A percentile compares a stretch with the other conserved stretches of the same genome.
Evolutionary conservation across 1,140 invertebrate species (phyloP).

Genomic region (Bombus waltoni): DNA sequence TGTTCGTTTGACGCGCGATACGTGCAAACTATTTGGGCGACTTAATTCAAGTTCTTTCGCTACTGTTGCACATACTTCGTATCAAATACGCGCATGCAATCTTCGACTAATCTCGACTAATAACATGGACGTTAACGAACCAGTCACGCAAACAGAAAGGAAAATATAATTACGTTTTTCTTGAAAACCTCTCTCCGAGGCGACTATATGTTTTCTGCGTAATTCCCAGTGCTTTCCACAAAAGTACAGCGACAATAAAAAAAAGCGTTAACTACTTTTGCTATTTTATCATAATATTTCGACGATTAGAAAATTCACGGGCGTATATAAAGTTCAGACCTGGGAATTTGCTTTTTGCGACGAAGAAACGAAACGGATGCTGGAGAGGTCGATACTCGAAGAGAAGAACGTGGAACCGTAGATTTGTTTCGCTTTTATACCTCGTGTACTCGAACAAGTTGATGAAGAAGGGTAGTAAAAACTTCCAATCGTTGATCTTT

Average conservation of each 20-base stretch:
- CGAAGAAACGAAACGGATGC: constrained; percentile 7
- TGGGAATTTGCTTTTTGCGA: constrained; percentile 12
- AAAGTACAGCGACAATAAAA: constrained; percentile 1
- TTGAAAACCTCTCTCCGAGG: background rate
- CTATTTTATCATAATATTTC: background rate
- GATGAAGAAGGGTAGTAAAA: constrained; percentile 17
- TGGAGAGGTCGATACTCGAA: constrained; percentile 1
- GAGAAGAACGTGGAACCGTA: background rate
- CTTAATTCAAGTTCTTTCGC: background rate
- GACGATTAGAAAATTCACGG: constrained; percentile 9
- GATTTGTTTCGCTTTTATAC: constrained; percentile 44
- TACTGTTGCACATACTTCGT: background rate
- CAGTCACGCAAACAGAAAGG: background rate
- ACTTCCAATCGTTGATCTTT: constrained; percentile 14
- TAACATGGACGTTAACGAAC: background rate
- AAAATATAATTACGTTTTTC: background rate
- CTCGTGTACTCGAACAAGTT: background rate
- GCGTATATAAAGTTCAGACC: constrained; percentile 11
- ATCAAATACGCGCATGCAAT: background rate
- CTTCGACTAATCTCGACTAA: background rate
- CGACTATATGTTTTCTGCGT: background rate
- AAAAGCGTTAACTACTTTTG: constrained; percentile 27
- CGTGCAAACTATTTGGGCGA: background rate
- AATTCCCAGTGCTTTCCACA: background rate
- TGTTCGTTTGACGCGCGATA: background rate